A percentile compares a stretch with the other conserved stretches of the same genome.
Conservation (phyloP, 2,113 vertebrate genomes). For the Gambusia affinis region DNA sequence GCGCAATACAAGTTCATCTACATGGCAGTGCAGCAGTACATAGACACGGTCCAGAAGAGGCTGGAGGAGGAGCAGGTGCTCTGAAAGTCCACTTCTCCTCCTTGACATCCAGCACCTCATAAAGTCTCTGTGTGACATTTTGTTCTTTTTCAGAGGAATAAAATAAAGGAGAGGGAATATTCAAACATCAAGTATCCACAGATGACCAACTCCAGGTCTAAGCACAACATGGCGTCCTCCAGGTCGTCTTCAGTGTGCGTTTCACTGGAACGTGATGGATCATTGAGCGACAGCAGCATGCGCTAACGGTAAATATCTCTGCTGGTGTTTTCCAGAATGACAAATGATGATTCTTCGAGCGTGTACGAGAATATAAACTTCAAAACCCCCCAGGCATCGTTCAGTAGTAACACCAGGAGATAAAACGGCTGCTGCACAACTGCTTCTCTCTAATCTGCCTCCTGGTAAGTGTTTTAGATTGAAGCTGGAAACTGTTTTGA, state of each 20-base stretch:
- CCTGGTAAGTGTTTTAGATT: constrained; percentile 65
- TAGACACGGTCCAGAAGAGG: constrained; percentile 87
- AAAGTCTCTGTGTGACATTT: not conserved
- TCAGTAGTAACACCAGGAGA: constrained; percentile 82
- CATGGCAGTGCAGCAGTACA: constrained; percentile 92
- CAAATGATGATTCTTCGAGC: constrained; percentile 84
- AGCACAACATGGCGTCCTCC: constrained; percentile 71
- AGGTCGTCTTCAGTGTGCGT: constrained; percentile 79
- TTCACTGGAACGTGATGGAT: not conserved
- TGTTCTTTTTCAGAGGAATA: constrained; percentile 73
- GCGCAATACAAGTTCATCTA: constrained; percentile 94
- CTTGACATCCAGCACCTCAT: not conserved
- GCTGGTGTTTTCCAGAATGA: constrained; percentile 67
- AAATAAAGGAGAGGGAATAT: constrained; percentile 83
- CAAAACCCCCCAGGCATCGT: constrained; percentile 82
- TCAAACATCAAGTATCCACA: constrained; percentile 83
- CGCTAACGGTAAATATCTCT: not conserved
- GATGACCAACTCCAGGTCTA: constrained; percentile 79
- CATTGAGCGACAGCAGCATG: not conserved
- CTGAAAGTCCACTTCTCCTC: not conserved
- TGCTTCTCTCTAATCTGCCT: constrained; percentile 54
- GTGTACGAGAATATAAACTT: constrained; percentile 91
- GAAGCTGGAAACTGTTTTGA: not conserved
- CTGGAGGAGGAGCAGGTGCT: constrained; percentile 88
- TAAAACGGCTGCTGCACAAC: constrained; percentile 60